These are phyloP conservation scores for Cantharis flavilabris DNA, from an alignment of 2,888 invertebrate genomes.

Conservation along the genomic window DNA sequence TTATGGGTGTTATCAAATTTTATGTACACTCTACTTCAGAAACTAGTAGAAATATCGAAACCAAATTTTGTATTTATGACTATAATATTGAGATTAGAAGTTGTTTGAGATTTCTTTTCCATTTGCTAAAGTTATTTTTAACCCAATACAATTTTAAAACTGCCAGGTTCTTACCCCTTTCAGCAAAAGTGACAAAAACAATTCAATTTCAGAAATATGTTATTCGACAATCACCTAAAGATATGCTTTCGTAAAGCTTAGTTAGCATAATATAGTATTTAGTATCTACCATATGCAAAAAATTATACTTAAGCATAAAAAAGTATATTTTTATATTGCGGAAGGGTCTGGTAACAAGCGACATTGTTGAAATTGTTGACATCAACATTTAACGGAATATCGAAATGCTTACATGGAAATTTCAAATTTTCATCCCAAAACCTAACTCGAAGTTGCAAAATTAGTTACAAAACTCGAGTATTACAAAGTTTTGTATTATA, in stretches of 20 bases:
- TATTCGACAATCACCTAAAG: not conserved
- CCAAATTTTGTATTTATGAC: too few species aligned
- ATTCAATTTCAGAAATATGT: not conserved
- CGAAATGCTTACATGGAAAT: not conserved
- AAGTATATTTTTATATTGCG: not conserved
- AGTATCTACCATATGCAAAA: not conserved
- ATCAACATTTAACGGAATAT: slow-evolving; percentile 1
- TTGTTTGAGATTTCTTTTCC: too few species aligned
- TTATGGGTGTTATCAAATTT: too few species aligned
- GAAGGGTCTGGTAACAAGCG: not conserved
- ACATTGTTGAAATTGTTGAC: slow-evolving; percentile 4
- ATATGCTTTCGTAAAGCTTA: not conserved
- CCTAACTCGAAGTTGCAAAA: not conserved
- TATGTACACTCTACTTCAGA: too few species aligned
- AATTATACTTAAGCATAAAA: not conserved
- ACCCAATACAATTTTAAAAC: too few species aligned
- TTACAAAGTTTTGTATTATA: not conserved
- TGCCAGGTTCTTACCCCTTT: too few species aligned
- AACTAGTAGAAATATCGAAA: too few species aligned
- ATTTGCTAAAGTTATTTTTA: too few species aligned
- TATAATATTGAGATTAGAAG: too few species aligned
- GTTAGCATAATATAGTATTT: not conserved
- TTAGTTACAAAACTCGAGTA: slow-evolving; percentile 1
- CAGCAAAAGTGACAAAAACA: too few species aligned
- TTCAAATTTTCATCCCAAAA: not conserved